A percentile compares a stretch with the other conserved stretches of the same genome.
phyloP scores from a whole-genome alignment of 2,113 vertebrate species.

The Microtus oregoni region DNA sequence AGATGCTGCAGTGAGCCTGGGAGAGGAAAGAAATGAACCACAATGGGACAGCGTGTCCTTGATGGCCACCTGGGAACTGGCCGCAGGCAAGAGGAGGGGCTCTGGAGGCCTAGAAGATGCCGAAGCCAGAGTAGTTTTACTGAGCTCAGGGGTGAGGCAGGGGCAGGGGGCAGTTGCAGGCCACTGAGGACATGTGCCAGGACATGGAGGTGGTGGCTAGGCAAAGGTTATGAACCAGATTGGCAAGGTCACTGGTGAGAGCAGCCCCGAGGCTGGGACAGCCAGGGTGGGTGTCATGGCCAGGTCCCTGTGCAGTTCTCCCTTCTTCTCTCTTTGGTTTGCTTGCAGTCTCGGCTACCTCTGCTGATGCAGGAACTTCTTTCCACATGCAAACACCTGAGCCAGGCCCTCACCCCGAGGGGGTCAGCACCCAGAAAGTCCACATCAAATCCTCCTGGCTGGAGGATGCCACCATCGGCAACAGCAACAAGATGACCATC shows the following conservation, averaged over 20 bases:
- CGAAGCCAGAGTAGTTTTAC: not conserved
- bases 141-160: not conserved
- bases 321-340: accelerated
- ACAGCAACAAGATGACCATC: slow-evolving; percentile 27
- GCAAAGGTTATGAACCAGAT: not conserved
- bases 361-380: not conserved
- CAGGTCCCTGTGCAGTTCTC: not conserved
- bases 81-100: not conserved
- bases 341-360: not conserved
- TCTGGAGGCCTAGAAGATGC: not conserved
- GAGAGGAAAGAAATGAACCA: not conserved
- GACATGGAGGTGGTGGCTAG: accelerated
- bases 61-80: too few species aligned
- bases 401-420: not conserved
- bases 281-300: not conserved
- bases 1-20: too few species aligned
- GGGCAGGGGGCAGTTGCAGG: not conserved
- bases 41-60: not conserved
- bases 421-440: not conserved
- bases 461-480: not conserved
- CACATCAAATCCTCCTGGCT: not conserved
- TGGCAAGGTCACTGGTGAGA: not conserved
- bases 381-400: not conserved
- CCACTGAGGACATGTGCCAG: accelerated
- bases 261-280: not conserved